phyloP scores from a whole-genome alignment of 2,888 invertebrate genomes.

The Sepioteuthis lessoniana region DNA sequence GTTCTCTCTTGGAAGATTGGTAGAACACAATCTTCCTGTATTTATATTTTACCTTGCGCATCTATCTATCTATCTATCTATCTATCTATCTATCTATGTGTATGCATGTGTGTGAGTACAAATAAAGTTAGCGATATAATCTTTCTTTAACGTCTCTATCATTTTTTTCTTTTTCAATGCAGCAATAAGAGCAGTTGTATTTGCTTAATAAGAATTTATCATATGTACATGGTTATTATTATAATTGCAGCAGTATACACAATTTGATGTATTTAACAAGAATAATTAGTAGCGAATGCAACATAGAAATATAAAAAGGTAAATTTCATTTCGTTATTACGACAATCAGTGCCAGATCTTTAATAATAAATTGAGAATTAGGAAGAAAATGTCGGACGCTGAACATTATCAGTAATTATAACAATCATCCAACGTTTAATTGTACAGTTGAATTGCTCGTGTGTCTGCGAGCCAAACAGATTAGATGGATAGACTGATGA shows the following conservation, averaged over 20 bases:
- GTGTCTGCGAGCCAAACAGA: not conserved
- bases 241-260: not conserved
- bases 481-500: constrained; percentile 24
- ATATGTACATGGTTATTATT: not conserved
- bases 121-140: not conserved
- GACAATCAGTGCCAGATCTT: constrained; percentile 9
- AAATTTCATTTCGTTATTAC: not conserved
- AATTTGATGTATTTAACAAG: constrained; percentile 33
- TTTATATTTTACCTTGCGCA: not conserved
- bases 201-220: not conserved
- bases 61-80: constrained; percentile 11
- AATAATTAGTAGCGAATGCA: not conserved
- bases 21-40: not conserved
- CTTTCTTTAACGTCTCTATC: not conserved
- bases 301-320: not conserved
- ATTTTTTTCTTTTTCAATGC: too few relatives aligned
- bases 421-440: constrained; percentile 14
- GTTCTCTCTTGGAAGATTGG: too few relatives aligned
- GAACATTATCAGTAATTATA: not conserved
- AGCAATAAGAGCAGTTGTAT: too few relatives aligned
- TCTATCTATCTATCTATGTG: not conserved
- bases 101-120: not conserved
- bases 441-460: not conserved
- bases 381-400: constrained; percentile 15
- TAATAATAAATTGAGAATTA: constrained; percentile 33